A percentile compares a stretch with the other conserved stretches of the same genome.
phyloP scores from a whole-genome alignment of 1,140 invertebrate species.

The Formica exsecta region DNA sequence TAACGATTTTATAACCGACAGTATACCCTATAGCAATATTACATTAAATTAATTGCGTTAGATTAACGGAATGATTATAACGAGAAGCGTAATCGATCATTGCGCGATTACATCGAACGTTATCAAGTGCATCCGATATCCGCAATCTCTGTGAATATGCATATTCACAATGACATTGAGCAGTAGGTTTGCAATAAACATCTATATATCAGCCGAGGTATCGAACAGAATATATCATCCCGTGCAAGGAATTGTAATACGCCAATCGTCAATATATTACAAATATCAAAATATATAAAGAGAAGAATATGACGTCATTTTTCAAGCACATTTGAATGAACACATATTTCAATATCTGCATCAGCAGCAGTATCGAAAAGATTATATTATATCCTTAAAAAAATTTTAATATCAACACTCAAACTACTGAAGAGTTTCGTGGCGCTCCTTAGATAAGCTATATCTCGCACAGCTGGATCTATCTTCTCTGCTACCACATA shows the following conservation, averaged over 20 bases:
- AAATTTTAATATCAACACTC: slow-evolving; percentile 28
- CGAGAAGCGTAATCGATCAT: slow-evolving; percentile 16
- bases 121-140: slow-evolving; percentile 5
- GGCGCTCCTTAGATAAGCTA: slow-evolving; percentile 38
- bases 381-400: neutral
- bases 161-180: slow-evolving; percentile 29
- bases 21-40: neutral
- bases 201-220: neutral
- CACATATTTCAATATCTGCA: slow-evolving; percentile 22
- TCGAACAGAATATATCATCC: neutral
- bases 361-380: neutral
- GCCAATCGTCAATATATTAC: slow-evolving; percentile 1
- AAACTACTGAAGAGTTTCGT: slow-evolving; percentile 14
- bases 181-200: slow-evolving; percentile 39
- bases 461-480: slow-evolving; percentile 52
- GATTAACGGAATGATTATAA: neutral
- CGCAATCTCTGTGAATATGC: neutral
- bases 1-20: neutral
- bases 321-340: neutral
- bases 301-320: neutral
- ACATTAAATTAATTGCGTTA: slow-evolving; percentile 6
- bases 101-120: neutral
- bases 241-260: neutral
- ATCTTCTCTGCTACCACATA: slow-evolving; percentile 23
- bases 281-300: neutral